Conservation (phyloP, 92 coral and sea anemone genomes). For the Palythoa heliodiscus region DNA sequence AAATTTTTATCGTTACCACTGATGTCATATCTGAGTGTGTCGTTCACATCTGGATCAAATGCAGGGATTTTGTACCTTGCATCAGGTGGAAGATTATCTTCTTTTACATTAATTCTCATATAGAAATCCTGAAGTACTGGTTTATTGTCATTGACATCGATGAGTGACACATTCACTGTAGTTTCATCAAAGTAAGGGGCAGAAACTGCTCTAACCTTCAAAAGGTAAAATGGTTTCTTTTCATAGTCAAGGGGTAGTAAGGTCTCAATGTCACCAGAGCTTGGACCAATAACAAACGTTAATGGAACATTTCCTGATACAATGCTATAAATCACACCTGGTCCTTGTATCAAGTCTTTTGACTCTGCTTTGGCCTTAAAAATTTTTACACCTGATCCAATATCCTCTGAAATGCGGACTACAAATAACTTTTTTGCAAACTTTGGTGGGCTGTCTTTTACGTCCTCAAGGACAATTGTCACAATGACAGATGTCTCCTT, state of each 20-base stretch:
- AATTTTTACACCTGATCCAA: slow-evolving; percentile 48
- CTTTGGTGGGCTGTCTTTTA: slow-evolving; percentile 84
- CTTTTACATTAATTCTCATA: slow-evolving; percentile 83
- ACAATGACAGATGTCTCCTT: slow-evolving; percentile 66
- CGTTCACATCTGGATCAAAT: slow-evolving; percentile 89
- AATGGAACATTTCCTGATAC: slow-evolving; percentile 71
- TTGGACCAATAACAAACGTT: slow-evolving; percentile 68
- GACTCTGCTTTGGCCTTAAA: slow-evolving; percentile 75
- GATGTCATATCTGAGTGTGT: slow-evolving; percentile 57
- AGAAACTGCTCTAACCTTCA: slow-evolving; percentile 80
- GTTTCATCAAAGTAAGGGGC: slow-evolving; percentile 70
- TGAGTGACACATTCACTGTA: slow-evolving; percentile 61
- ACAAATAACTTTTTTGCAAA: slow-evolving; percentile 69
- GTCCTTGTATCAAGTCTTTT: slow-evolving; percentile 65
- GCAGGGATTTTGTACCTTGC: slow-evolving; percentile 85
- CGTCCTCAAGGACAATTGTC: slow-evolving; percentile 71
- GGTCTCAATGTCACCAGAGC: slow-evolving; percentile 74
- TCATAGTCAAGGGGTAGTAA: slow-evolving; percentile 75
- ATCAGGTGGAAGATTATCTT: slow-evolving; percentile 68
- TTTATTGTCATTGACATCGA: slow-evolving; percentile 81
- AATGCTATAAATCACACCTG: slow-evolving; percentile 72
- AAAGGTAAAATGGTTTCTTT: slow-evolving; percentile 70
- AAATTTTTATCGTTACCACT: slow-evolving; percentile 65
- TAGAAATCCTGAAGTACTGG: slow-evolving; percentile 85
- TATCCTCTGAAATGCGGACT: slow-evolving; percentile 63